Base-by-base conservation (phyloP, 2,888 invertebrate genomes). In the Zootermopsis nevadensis region DNA sequence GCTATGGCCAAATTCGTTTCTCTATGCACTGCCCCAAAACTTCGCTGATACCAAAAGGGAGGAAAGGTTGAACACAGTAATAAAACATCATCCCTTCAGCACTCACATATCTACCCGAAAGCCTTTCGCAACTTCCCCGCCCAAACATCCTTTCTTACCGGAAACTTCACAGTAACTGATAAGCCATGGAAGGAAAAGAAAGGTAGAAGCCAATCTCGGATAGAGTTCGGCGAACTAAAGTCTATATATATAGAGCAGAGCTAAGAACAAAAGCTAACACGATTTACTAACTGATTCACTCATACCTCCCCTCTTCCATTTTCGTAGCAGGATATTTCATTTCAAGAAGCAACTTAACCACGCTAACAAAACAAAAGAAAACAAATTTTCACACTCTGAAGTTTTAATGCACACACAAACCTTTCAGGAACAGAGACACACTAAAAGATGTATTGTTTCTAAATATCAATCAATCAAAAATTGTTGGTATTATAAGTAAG, bases 201-300 rank as follows among this genome's bases (percentile, higher is more conserved):
- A 55, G 82, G 53, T 60, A 72, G 69, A 31, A 60, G 67, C 38
- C 42, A 67, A 69, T 60, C 60, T 55, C 53, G 67, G 67, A 60
- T n/a, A 60, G 60, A 60, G 60, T 60, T 60, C n/a, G 48, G 35
- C 31, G 77, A 77, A 82, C 60, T 82, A 48, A 74, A 77, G 83
- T 74, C 83, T 80, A 80, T 80, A 80, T 83, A 74, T 77, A 74
- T 77, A 77, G 22, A 77, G 77, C 48, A 33, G 31, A 74, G 66
- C 81, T 83, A 83, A 83, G 83, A 81, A 83, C 81, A 81, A 83
- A 83, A 82, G 82, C 83, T 82, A 83, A 83, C 82, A 83, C 66
- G 81, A 82, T 81, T 82, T 83, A 81, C 83, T 67, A 82, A 83
- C 83, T 83, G 83, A 83, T 77, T 83, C 82, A n/a, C 82, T 76